These are phyloP conservation scores for Chiroxiphia lanceolata DNA, from an alignment of 2,797 vertebrate species.

Conservation along the genomic window DNA sequence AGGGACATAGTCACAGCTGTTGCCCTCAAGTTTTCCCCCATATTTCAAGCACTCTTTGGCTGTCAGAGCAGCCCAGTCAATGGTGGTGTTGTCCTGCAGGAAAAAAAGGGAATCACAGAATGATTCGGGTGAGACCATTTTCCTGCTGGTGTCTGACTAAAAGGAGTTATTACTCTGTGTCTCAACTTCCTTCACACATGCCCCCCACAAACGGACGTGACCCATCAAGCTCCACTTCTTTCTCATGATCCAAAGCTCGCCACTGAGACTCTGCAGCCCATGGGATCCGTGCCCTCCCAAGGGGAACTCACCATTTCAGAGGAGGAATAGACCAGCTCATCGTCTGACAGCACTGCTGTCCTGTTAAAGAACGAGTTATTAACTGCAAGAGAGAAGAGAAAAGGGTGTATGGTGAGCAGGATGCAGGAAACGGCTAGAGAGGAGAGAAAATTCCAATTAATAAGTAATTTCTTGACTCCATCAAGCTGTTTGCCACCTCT, in stretches of 20 bases:
- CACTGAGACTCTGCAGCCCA: rapidly evolving
- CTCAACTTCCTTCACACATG: not conserved
- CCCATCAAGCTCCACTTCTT: not conserved
- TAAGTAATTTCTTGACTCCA: not conserved
- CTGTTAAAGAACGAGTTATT: slow-evolving; percentile 79
- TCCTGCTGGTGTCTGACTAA: not conserved
- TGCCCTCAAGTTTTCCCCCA: slow-evolving; percentile 86
- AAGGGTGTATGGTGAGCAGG: not conserved
- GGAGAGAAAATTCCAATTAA: not conserved
- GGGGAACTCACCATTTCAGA: slow-evolving; percentile 77
- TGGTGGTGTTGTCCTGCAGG: slow-evolving; percentile 74
- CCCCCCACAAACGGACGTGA: not conserved
- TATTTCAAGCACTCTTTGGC: slow-evolving; percentile 86
- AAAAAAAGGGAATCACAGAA: not conserved
- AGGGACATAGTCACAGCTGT: slow-evolving; percentile 87
- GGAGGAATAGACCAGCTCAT: slow-evolving; percentile 76
- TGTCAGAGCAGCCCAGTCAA: slow-evolving; percentile 87
- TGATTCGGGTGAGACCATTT: not conserved
- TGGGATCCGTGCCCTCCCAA: not conserved
- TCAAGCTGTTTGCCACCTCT: not conserved
- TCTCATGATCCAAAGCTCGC: not conserved
- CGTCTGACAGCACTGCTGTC: slow-evolving; percentile 51
- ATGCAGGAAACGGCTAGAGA: not conserved
- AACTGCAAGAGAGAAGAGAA: slow-evolving; percentile 77
- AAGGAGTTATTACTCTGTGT: not conserved